Conservation (phyloP, 1,140 invertebrate species). For the Monomorium pharaonis region DNA sequence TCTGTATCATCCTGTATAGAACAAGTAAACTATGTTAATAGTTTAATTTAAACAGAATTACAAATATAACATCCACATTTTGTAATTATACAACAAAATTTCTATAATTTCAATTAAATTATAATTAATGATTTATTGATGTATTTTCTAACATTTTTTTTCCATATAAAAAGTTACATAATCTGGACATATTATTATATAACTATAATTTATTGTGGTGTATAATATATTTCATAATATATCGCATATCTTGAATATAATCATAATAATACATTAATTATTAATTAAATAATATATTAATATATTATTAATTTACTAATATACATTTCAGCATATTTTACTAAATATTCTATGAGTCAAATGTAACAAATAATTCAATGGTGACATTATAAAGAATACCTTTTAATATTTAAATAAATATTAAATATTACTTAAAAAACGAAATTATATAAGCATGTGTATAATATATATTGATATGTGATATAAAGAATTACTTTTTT, state of each 20-base stretch:
- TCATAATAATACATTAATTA: too few relatives aligned
- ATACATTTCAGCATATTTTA: neutral
- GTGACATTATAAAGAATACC: neutral
- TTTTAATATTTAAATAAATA: neutral
- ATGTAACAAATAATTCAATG: constrained; percentile 3
- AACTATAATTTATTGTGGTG: neutral
- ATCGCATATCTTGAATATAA: too few relatives aligned
- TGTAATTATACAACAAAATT: neutral
- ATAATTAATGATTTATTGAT: constrained; percentile 5
- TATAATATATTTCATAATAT: too few relatives aligned
- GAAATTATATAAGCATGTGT: constrained; percentile 5
- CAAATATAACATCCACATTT: neutral
- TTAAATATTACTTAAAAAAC: constrained; percentile 6
- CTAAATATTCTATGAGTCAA: neutral
- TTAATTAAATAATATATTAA: too few relatives aligned
- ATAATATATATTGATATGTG: neutral
- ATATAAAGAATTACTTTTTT: neutral
- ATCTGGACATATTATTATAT: neutral
- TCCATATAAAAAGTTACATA: neutral
- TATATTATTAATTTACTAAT: too few relatives aligned
- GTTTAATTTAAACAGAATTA: neutral
- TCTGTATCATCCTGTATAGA: too few relatives aligned
- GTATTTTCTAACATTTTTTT: neutral
- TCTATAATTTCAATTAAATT: neutral
- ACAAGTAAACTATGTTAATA: neutral